Conservation (phyloP, 2,113 vertebrate genomes). For the Cebidichthys violaceus region DNA sequence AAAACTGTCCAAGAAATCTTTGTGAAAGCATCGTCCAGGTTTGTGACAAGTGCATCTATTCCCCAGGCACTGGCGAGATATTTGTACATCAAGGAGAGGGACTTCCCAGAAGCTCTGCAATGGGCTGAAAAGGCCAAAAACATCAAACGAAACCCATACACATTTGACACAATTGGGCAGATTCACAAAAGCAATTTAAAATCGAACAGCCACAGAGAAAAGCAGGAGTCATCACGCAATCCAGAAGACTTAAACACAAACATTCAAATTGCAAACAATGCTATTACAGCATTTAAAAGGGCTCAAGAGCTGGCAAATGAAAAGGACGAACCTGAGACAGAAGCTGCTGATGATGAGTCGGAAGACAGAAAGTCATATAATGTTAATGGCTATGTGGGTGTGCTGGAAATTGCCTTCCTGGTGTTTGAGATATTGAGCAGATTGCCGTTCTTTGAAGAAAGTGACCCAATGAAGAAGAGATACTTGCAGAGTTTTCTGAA, state of each 20-base stretch:
- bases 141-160: conserved; percentile 82
- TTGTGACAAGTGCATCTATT: conserved; percentile 51
- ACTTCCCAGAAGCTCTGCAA: conserved; percentile 59
- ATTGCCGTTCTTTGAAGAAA: conserved; percentile 75
- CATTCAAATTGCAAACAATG: conserved; percentile 76
- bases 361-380: conserved; percentile 79
- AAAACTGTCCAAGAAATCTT: conserved; percentile 63
- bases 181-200: conserved; percentile 84
- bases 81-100: conserved; percentile 57
- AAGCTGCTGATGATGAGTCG: conserved; percentile 30
- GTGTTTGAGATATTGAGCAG: conserved; percentile 78
- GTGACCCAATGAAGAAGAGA: conserved; percentile 49
- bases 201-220: conserved; percentile 42
- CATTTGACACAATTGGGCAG: conserved; percentile 85
- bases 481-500: conserved; percentile 75
- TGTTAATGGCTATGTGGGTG: conserved; percentile 80
- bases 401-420: conserved; percentile 82
- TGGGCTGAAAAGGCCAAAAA: conserved; percentile 83
- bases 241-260: conserved; percentile 59
- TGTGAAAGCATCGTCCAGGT: conserved; percentile 66
- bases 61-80: conserved; percentile 77
- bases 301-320: conserved; percentile 80
- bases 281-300: conserved; percentile 80
- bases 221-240: conserved; percentile 55
- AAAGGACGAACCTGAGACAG: conserved; percentile 46